A percentile compares a stretch with the other conserved stretches of the same genome.
These are phyloP conservation scores for Drosophila lacicola DNA, from an alignment of 2,888 invertebrate genomes.

Conservation along the genomic window DNA sequence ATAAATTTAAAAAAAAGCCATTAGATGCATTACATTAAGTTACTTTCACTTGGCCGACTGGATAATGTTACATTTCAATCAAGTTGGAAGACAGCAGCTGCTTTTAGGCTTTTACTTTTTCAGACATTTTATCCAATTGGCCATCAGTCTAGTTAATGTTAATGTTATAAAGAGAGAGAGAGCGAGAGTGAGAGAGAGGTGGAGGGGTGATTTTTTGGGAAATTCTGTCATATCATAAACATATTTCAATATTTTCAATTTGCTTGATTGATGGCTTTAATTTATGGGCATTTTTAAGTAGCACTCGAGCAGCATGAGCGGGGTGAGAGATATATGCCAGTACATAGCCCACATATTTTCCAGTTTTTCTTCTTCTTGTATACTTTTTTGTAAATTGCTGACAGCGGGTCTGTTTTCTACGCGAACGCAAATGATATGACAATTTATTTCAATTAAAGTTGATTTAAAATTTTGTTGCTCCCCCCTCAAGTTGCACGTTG, in stretches of 20 bases:
- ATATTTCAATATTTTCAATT: slow-evolving; percentile 60
- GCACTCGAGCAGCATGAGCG: slow-evolving; percentile 25
- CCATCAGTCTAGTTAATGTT: slow-evolving; percentile 42
- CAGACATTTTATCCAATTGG: slow-evolving; percentile 7
- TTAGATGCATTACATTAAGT: slow-evolving; percentile 11
- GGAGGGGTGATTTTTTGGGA: slow-evolving; percentile 1
- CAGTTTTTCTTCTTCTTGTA: slow-evolving; percentile 25
- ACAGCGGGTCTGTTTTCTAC: slow-evolving; percentile 50
- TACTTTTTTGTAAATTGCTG: slow-evolving; percentile 43
- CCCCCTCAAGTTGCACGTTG: slow-evolving; percentile 28
- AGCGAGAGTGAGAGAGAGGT: neutral
- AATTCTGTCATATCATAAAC: slow-evolving; percentile 40
- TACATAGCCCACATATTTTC: slow-evolving; percentile 33
- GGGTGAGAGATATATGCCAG: slow-evolving; percentile 19
- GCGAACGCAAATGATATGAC: slow-evolving; percentile 74
- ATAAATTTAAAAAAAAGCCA: neutral
- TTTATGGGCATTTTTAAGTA: slow-evolving; percentile 53
- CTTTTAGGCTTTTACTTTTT: slow-evolving; percentile 47
- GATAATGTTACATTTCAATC: slow-evolving; percentile 30
- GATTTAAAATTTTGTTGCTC: slow-evolving; percentile 67
- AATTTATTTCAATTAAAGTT: slow-evolving; percentile 83
- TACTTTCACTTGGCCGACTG: slow-evolving; percentile 61
- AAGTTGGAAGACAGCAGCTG: slow-evolving; percentile 23
- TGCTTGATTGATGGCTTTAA: slow-evolving; percentile 55
- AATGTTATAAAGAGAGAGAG: slow-evolving; percentile 1